Percentiles rank a stretch among this genome's conserved stretches.
These are phyloP conservation scores for Trichomalopsis sarcophagae DNA, from an alignment of 1,140 invertebrate genomes.

Conservation along the genomic window DNA sequence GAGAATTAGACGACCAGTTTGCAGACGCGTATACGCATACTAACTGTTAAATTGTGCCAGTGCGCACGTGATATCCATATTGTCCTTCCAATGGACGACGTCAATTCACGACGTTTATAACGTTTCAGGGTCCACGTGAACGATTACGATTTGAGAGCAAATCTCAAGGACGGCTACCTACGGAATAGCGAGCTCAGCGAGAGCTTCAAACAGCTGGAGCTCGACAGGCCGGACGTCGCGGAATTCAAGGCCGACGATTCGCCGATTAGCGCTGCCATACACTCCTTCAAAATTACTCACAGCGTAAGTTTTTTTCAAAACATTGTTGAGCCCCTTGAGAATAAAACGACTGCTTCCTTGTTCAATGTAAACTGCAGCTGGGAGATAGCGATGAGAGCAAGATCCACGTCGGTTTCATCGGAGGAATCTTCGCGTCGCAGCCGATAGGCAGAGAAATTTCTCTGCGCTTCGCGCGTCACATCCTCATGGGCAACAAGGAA, in stretches of 20 bases:
- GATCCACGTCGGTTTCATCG: conserved; percentile 87
- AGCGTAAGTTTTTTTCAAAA: conserved; percentile 70
- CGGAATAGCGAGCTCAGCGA: conserved; percentile 78
- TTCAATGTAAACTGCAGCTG: conserved; percentile 72
- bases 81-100: not conserved
- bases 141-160: conserved; percentile 62
- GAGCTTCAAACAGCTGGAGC: conserved; percentile 80
- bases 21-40: not conserved
- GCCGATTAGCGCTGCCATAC: conserved; percentile 77
- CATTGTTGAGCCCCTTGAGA: no score
- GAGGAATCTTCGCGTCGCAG: conserved; percentile 89
- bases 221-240: conserved; percentile 77
- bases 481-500: conserved; percentile 82
- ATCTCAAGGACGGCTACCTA: conserved; percentile 66
- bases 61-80: not conserved
- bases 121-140: conserved; percentile 45
- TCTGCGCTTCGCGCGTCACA: conserved; percentile 87
- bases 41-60: not conserved
- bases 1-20: not conserved
- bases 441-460: conserved; percentile 89
- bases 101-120: not conserved
- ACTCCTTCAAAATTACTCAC: conserved; percentile 80
- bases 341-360: not conserved
- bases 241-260: conserved; percentile 80
- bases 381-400: conserved; percentile 85